Percentiles rank a stretch among this genome's conserved stretches.
Conservation (phyloP, 2,888 invertebrate genomes). For the Papilio elwesi region DNA sequence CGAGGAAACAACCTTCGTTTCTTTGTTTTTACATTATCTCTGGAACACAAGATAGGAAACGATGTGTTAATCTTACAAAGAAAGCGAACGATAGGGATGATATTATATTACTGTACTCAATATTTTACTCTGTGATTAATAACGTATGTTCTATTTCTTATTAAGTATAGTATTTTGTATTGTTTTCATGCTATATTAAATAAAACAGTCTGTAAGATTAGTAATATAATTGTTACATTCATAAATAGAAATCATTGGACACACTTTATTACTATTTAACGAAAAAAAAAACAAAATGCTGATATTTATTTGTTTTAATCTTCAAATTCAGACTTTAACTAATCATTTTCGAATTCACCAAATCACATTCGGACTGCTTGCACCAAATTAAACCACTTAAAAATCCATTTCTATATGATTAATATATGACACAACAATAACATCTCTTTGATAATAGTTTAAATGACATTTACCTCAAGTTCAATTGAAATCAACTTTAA, state of each 20-base stretch:
- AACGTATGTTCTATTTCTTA: slow-evolving; percentile 18
- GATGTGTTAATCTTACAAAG: slow-evolving; percentile 30
- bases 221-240: too few species aligned
- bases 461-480: too few species aligned
- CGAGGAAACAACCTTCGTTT: slow-evolving; percentile 4
- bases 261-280: neutral
- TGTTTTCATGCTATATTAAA: neutral
- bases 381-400: too few species aligned
- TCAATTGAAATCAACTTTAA: too few species aligned
- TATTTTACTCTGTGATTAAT: slow-evolving; percentile 19
- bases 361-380: too few species aligned
- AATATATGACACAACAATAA: too few species aligned
- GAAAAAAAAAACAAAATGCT: too few species aligned
- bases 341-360: too few species aligned
- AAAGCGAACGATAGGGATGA: slow-evolving; percentile 11
- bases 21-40: slow-evolving; percentile 14
- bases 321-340: too few species aligned
- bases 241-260: neutral
- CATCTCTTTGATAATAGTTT: too few species aligned
- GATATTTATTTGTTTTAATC: too few species aligned
- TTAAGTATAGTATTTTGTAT: neutral
- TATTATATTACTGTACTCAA: slow-evolving; percentile 19
- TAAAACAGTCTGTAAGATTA: neutral
- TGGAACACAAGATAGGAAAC: slow-evolving; percentile 15
- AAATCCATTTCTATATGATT: too few species aligned